A percentile compares a stretch with the other conserved stretches of the same genome.
These are phyloP conservation scores for Gryllus longicercus DNA, from an alignment of 2,888 invertebrate species.

Conservation along the genomic window DNA sequence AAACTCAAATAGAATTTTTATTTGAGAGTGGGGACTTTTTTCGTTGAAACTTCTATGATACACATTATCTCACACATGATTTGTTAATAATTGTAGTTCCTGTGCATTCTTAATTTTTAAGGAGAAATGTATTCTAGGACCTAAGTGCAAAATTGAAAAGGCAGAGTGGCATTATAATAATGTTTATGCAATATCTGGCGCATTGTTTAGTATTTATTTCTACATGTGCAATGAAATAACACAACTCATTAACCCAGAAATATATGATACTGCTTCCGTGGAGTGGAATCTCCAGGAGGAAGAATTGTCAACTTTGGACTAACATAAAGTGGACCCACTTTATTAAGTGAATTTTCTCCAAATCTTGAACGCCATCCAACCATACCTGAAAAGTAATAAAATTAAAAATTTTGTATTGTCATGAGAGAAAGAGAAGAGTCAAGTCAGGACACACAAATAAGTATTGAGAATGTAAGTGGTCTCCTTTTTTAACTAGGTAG, in stretches of 20 bases:
- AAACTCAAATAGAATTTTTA: too few species aligned
- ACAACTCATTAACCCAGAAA: conserved; percentile 27
- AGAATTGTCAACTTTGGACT: conserved; percentile 49
- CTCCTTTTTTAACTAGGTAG: too few species aligned
- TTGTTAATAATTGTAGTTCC: too few species aligned
- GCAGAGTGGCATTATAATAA: background rate
- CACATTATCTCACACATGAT: too few species aligned
- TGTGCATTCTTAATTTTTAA: too few species aligned
- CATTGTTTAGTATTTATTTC: background rate
- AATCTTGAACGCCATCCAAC: conserved; percentile 51
- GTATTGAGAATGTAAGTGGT: too few species aligned
- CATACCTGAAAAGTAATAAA: conserved; percentile 42
- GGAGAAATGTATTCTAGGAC: too few species aligned
- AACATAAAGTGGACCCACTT: conserved; percentile 48
- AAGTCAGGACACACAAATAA: too few species aligned
- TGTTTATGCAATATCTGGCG: background rate
- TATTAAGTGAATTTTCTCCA: conserved; percentile 47
- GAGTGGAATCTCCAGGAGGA: conserved; percentile 37
- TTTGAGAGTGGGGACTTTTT: too few species aligned
- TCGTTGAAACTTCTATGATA: too few species aligned
- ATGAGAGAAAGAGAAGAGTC: too few species aligned
- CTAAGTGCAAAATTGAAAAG: background rate
- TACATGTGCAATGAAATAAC: background rate
- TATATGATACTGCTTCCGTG: conserved; percentile 20
- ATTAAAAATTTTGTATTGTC: background rate